These are phyloP conservation scores for Odocoileus hemionus DNA, from an alignment of 2,113 vertebrate species.

Conservation along the genomic window DNA sequence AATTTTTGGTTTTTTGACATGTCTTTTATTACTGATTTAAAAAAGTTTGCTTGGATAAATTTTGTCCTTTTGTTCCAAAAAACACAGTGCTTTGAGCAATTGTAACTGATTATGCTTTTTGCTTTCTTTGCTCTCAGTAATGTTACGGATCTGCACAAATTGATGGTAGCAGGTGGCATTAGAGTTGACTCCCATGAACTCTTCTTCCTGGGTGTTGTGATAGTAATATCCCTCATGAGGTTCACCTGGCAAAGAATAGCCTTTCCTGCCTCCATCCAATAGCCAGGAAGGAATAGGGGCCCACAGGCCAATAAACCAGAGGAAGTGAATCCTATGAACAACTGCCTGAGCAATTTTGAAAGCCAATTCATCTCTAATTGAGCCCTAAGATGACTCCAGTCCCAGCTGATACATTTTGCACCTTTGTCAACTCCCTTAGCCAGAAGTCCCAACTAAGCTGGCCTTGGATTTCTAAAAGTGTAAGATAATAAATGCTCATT, in stretches of 20 bases:
- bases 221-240: neutral
- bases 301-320: neutral
- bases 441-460: neutral
- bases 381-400: neutral
- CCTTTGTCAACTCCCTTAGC: neutral
- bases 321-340: neutral
- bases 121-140: neutral
- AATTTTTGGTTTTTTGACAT: neutral
- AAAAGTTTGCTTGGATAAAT: neutral
- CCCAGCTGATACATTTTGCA: neutral
- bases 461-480: neutral
- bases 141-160: neutral
- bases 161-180: neutral
- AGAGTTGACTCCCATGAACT: neutral
- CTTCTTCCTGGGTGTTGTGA: neutral
- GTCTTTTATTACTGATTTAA: neutral
- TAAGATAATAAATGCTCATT: neutral
- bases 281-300: neutral
- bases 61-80: neutral
- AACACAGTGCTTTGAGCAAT: neutral
- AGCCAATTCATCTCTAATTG: neutral
- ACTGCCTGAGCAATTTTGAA: neutral
- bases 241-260: neutral
- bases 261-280: fast-evolving
- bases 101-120: neutral